Percentiles rank a stretch among this genome's conserved stretches.
Evolutionary conservation across 2,113 vertebrate genomes (phyloP).

Genomic region (Tympanuchus pallidicinctus): DNA sequence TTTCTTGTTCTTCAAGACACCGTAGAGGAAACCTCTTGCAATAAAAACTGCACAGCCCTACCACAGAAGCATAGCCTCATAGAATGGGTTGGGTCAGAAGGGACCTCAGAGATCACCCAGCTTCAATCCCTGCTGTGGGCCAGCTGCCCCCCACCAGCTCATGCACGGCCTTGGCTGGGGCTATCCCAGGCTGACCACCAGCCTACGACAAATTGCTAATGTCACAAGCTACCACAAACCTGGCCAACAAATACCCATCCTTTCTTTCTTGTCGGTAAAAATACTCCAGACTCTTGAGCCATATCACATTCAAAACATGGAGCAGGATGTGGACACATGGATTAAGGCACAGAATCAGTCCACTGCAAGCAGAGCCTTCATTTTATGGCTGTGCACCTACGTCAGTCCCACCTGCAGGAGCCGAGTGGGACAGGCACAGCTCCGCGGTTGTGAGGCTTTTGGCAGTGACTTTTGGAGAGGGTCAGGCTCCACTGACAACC

Average conservation of each 20-base stretch:
- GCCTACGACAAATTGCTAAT: not conserved
- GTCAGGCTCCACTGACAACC: not conserved
- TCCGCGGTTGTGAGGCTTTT: not conserved
- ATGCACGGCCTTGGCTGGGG: no score
- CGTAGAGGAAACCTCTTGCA: not conserved
- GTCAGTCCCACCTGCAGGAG: rapidly evolving
- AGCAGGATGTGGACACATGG: not conserved
- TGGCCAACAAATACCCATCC: not conserved
- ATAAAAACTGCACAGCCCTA: not conserved
- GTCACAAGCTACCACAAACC: not conserved
- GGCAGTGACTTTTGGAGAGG: not conserved
- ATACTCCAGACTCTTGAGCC: not conserved
- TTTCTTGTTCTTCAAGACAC: not conserved
- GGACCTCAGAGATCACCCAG: no score
- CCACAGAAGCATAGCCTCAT: no score
- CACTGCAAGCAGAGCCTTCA: rapidly evolving
- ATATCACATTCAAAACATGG: no score
- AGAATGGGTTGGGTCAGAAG: no score
- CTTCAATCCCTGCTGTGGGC: no score
- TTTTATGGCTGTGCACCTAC: rapidly evolving
- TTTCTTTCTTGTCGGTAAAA: not conserved
- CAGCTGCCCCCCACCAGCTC: no score
- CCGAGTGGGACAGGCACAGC: not conserved
- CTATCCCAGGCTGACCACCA: not conserved
- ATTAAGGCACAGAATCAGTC: not conserved